Evolutionary conservation across 2,113 vertebrate species (phyloP).

Genomic region (Ochotona princeps): DNA sequence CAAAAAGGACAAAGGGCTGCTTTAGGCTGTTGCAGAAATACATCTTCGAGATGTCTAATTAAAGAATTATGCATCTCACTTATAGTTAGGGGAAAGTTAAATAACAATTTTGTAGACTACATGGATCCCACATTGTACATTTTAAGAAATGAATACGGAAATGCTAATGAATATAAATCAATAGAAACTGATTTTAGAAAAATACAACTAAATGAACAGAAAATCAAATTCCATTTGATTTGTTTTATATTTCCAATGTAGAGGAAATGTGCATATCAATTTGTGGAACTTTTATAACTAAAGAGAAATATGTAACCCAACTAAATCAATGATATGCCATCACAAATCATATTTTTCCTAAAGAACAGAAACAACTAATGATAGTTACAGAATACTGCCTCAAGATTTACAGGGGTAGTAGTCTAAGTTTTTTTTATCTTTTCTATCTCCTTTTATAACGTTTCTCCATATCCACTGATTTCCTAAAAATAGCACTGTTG

Average conservation of each 20-base stretch:
- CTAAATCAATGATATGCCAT: neutral
- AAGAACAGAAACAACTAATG: neutral
- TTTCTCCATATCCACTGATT: neutral
- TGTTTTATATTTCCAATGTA: constrained; percentile 1
- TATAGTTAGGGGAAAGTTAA: neutral
- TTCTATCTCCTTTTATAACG: neutral
- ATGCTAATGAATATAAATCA: neutral
- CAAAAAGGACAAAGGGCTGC: neutral
- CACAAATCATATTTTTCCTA: constrained; percentile 1
- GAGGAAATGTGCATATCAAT: neutral
- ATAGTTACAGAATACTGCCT: neutral
- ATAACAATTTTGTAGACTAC: neutral
- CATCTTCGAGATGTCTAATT: neutral
- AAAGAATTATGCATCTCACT: neutral
- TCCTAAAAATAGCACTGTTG: neutral
- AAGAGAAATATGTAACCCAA: neutral
- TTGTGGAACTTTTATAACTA: neutral
- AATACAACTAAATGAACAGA: neutral
- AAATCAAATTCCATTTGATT: neutral
- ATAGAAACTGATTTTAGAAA: constrained; percentile 18
- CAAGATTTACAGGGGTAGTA: neutral
- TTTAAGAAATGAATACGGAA: constrained; percentile 3
- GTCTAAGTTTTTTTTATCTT: neutral
- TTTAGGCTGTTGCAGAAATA: neutral
- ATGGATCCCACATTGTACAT: neutral